Evolutionary conservation across 2,113 vertebrate species (phyloP).

Genomic region (Seriola rivoliana): DNA sequence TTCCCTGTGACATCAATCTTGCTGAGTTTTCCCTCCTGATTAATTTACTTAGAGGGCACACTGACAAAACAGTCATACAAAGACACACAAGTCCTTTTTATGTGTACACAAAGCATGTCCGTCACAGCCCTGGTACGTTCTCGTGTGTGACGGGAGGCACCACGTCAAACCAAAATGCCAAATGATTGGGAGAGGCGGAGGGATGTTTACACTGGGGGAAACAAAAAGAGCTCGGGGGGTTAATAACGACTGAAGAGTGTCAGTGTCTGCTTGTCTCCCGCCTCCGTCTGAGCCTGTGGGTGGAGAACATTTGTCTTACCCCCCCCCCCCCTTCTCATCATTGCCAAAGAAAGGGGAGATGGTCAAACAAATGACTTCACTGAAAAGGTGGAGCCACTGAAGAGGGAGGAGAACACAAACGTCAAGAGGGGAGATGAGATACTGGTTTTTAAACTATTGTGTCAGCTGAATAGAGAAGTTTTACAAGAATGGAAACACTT

Average conservation of each 20-base stretch:
- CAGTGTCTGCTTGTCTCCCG: slow-evolving; percentile 37
- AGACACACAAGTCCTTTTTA: slow-evolving; percentile 22
- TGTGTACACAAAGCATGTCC: slow-evolving; percentile 36
- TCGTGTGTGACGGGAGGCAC: slow-evolving; percentile 33
- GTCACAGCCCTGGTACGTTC: slow-evolving; percentile 25
- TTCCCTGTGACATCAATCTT: neutral
- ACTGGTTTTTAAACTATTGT: neutral
- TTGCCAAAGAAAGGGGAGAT: slow-evolving; percentile 34
- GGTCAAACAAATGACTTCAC: slow-evolving; percentile 61
- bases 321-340: slow-evolving; percentile 6
- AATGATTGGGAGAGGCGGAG: slow-evolving; percentile 34
- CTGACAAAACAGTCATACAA: neutral
- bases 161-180: slow-evolving; percentile 29
- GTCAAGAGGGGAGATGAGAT: neutral
- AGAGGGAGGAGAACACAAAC: slow-evolving; percentile 17
- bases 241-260: slow-evolving; percentile 41
- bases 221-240: slow-evolving; percentile 32
- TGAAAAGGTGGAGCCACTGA: slow-evolving; percentile 43
- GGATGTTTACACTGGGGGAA: slow-evolving; percentile 62
- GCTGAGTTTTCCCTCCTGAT: neutral
- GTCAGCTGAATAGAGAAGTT: neutral
- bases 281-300: slow-evolving; percentile 34
- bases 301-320: slow-evolving; percentile 49
- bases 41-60: neutral
- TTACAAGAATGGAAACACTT: neutral